Percentiles rank a stretch among this genome's conserved stretches.
Evolutionary conservation across 2,113 vertebrate genomes (phyloP).

Genomic region (Ageneiosus marmoratus): DNA sequence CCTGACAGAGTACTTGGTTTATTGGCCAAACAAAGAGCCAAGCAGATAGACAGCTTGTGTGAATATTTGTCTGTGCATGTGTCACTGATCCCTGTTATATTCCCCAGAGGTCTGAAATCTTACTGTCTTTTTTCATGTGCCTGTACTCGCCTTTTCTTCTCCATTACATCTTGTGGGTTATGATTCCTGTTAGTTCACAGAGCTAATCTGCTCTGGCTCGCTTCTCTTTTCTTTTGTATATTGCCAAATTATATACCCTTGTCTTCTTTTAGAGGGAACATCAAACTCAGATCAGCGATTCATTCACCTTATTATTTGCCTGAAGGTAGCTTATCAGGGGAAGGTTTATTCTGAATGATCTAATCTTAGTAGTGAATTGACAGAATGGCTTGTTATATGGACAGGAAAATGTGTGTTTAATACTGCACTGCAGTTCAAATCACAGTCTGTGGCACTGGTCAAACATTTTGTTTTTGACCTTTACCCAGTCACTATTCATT

Average conservation of each 20-base stretch:
- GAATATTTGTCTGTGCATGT: slow-evolving; percentile 13
- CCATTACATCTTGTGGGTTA: not conserved
- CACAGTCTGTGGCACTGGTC: too few relatives aligned
- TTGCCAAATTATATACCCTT: not conserved
- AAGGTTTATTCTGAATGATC: too few relatives aligned
- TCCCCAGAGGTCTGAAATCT: slow-evolving; percentile 3
- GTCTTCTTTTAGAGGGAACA: not conserved
- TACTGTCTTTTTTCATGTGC: not conserved
- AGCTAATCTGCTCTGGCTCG: not conserved
- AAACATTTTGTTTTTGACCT: too few relatives aligned
- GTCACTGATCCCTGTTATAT: slow-evolving; percentile 1
- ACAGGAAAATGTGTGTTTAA: too few relatives aligned
- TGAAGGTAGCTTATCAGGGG: too few relatives aligned
- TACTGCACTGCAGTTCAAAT: too few relatives aligned
- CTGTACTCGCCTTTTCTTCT: not conserved
- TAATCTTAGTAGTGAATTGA: too few relatives aligned
- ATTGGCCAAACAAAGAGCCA: slow-evolving; percentile 32
- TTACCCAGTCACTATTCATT: not conserved
- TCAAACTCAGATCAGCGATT: not conserved
- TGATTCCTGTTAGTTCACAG: not conserved
- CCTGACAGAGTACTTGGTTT: slow-evolving; percentile 9
- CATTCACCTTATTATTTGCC: not conserved
- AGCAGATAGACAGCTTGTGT: not conserved
- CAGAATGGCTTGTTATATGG: too few relatives aligned
- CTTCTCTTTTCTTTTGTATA: not conserved